Conservation (phyloP, 1,140 invertebrate genomes). For the Mizuhopecten yessoensis region DNA sequence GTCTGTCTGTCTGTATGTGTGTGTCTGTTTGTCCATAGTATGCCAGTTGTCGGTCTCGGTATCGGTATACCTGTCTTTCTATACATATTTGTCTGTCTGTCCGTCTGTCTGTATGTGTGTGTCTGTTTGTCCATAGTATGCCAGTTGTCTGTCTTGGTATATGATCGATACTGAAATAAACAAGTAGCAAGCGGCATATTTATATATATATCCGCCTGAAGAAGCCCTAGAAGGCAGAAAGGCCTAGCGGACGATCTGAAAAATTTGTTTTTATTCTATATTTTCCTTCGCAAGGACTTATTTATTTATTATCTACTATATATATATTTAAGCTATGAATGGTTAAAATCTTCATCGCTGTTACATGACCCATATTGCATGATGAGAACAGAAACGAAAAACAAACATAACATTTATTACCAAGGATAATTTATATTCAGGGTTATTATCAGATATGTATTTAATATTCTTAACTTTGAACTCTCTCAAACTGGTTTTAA, state of each 20-base stretch:
- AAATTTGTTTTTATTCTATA: no score
- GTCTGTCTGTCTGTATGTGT: background rate
- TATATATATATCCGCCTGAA: background rate
- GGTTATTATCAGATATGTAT: constrained; percentile 18
- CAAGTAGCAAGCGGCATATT: background rate
- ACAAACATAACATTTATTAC: background rate
- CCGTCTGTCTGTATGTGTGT: background rate
- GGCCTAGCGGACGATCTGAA: no score
- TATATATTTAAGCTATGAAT: constrained; percentile 21
- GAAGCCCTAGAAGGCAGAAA: no score
- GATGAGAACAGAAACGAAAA: background rate
- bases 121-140: background rate
- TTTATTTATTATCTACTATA: no score
- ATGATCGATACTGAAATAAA: constrained; percentile 11
- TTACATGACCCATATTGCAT: background rate
- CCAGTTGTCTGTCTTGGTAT: background rate
- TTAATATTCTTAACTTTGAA: background rate
- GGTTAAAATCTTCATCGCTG: background rate
- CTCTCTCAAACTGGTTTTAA: constrained; percentile 3
- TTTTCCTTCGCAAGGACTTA: no score
- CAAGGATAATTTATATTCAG: constrained; percentile 27
- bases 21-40: background rate
- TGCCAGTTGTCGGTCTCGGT: background rate
- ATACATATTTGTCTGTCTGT: background rate
- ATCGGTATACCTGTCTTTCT: background rate